Conservation (phyloP, 2,888 invertebrate genomes). For the Plebejus melissa region DNA sequence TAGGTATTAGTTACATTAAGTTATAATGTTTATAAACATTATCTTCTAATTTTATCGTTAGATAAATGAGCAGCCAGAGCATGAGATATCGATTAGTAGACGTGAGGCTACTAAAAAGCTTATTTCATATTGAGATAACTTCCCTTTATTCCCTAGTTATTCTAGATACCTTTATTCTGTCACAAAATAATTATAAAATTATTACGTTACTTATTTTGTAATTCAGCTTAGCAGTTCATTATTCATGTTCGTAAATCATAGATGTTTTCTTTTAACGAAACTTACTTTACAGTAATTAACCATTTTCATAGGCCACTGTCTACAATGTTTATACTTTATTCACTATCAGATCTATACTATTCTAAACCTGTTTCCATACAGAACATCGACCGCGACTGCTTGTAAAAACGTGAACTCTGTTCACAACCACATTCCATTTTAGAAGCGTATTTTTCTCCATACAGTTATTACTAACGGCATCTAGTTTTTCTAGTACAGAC, state of each 20-base stretch:
- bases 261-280: background rate
- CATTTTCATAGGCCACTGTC: background rate
- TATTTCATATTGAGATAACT: background rate
- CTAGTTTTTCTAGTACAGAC: background rate
- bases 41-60: background rate
- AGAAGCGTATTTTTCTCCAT: background rate
- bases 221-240: background rate
- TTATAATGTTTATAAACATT: background rate
- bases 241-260: background rate
- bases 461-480: background rate
- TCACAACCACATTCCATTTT: conserved; percentile 10
- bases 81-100: background rate
- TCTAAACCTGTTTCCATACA: background rate
- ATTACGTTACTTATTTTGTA: background rate
- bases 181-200: background rate
- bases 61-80: background rate
- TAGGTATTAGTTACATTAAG: background rate
- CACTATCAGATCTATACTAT: background rate
- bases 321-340: background rate
- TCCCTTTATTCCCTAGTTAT: background rate
- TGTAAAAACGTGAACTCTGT: background rate
- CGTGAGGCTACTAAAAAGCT: background rate
- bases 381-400: background rate
- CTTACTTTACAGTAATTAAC: background rate
- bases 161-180: background rate